Evolutionary conservation across 2,113 vertebrate genomes (phyloP), one percentile per base, ranked within the genome.

Genomic region (Plectropomus leopardus): DNA sequence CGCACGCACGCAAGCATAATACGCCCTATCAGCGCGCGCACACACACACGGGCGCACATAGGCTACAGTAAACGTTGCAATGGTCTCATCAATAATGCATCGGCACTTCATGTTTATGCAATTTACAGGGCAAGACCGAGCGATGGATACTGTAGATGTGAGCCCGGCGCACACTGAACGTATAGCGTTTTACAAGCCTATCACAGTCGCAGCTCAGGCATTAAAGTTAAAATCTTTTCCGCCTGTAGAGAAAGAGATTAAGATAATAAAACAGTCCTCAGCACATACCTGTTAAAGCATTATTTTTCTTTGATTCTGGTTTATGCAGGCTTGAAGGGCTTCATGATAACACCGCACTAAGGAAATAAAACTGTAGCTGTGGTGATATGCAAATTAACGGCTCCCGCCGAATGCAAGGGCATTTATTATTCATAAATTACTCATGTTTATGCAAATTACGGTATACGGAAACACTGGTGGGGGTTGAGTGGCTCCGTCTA

Each of bases 391-490:
- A 98, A 97, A 98, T 97, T 96, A 97, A 95, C 89, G 92, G 93
- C 95, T 96, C 94, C 93, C 86, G 92, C 94, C 95, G 95, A 97
- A 97, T 94, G 94, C 96, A 96, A 94, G 96, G 89, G 80, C 90
- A 95, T 96, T 98, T 97, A 99, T 98, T 98, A 98, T 98, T 99
- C 97, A 98, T 97, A 97, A 95, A 95, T 95, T 96, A 96, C 85
- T 96, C 95, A 96, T 96, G 96, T 96, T 98, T 97, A 99, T 98
- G 97, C 96, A 98, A 98, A 98, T 98, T 71, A 94, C 90, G 80
- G 80, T 82, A 78, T 90, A 85, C 86, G 81, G 88, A 86, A 86
- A 88, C 82, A 90, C 72, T 78, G 84, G 87, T 90, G 91, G 91
- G 86, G 92, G 89, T 88, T 93, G 93, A 92, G 87, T 82, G 88